Conservation (phyloP, 2,888 invertebrate species). For the Aspidapion aeneum region DNA sequence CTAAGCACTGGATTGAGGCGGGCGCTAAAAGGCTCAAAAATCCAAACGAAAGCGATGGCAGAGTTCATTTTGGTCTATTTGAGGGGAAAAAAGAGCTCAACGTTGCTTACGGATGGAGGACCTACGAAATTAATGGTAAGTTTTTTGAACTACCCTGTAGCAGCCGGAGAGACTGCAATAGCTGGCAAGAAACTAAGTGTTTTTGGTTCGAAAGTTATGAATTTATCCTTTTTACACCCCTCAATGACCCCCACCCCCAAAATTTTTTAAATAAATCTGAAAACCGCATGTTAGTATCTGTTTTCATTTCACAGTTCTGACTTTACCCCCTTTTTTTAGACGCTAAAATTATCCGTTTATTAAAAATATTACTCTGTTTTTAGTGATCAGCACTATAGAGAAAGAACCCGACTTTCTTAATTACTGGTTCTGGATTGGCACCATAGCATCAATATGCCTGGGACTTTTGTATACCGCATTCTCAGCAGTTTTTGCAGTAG, state of each 20-base stretch:
- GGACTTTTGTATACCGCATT: constrained; percentile 68
- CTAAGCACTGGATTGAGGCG: constrained; percentile 80
- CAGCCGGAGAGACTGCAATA: too few relatives aligned
- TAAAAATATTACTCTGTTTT: constrained; percentile 34
- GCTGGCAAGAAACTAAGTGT: neutral
- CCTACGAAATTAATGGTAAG: constrained; percentile 73
- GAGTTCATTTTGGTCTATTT: constrained; percentile 82
- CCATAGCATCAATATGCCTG: constrained; percentile 64
- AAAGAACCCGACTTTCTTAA: constrained; percentile 62
- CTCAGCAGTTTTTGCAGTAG: constrained; percentile 70
- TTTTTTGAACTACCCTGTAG: too few relatives aligned
- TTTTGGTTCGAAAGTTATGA: too few relatives aligned
- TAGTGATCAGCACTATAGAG: constrained; percentile 62
- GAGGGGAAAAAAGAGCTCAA: constrained; percentile 81
- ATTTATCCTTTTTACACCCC: too few relatives aligned
- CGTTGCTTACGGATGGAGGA: constrained; percentile 76
- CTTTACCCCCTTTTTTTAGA: too few relatives aligned
- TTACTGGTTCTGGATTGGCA: constrained; percentile 73
- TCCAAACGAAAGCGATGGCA: constrained; percentile 66
- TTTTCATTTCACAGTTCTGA: too few relatives aligned
- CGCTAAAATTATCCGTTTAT: neutral
- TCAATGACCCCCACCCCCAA: too few relatives aligned
- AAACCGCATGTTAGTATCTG: too few relatives aligned
- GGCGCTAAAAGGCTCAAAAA: constrained; percentile 65
- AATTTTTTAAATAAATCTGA: too few relatives aligned